Percentiles rank a stretch among this genome's conserved stretches.
Evolutionary conservation across 1,140 invertebrate species (phyloP).

Genomic region (Bombus polaris): DNA sequence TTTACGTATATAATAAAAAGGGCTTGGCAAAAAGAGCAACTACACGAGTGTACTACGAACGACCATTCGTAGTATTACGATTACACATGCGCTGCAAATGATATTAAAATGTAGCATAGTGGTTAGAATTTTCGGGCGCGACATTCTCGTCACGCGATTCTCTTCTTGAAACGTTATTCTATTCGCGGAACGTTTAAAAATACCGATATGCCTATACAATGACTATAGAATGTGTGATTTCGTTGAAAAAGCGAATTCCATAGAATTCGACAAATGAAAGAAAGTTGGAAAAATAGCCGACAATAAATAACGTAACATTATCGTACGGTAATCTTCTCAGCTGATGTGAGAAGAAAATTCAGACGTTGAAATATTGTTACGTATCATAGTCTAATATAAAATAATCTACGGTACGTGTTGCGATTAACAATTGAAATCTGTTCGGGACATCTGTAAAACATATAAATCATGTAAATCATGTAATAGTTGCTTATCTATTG

Average conservation of each 20-base stretch:
- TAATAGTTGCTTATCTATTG: too few relatives aligned
- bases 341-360: neutral
- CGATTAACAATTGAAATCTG: neutral
- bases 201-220: neutral
- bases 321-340: neutral
- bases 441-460: neutral
- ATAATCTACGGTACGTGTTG: neutral
- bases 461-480: too few relatives aligned
- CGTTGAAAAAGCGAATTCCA: neutral
- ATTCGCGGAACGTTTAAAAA: slow-evolving; percentile 26
- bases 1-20: slow-evolving; percentile 4
- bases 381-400: neutral
- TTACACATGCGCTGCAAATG: neutral
- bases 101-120: neutral
- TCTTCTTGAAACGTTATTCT: slow-evolving; percentile 5
- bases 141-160: slow-evolving; percentile 19
- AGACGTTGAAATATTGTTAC: neutral
- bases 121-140: neutral
- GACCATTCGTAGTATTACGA: neutral
- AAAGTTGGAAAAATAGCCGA: too few relatives aligned
- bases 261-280: too few relatives aligned
- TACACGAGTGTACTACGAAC: neutral
- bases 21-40: slow-evolving; percentile 1
- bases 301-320: neutral
- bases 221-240: neutral